Evolutionary conservation across 2,888 invertebrate species (phyloP).

Genomic region (Choreutis nemorana): DNA sequence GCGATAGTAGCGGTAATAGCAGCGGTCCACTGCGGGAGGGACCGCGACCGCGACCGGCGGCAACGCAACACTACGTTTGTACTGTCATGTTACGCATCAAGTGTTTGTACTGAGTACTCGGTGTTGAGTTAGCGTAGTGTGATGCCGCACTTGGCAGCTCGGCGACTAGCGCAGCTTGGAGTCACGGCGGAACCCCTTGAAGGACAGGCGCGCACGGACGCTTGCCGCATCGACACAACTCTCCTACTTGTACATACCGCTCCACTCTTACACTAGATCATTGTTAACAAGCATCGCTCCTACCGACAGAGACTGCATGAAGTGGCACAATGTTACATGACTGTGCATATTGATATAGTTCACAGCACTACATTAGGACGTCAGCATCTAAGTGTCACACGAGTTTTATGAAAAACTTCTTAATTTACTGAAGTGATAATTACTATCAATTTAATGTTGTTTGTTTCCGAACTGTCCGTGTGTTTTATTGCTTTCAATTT

Average conservation of each 20-base stretch:
- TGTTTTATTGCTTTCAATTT: no score
- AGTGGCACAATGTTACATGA: slow-evolving; percentile 44
- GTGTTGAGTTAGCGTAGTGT: slow-evolving; percentile 62
- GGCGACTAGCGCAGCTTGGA: slow-evolving; percentile 52
- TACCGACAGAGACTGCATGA: slow-evolving; percentile 47
- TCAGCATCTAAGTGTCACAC: slow-evolving; percentile 38
- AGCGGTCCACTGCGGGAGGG: no score
- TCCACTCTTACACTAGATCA: slow-evolving; percentile 48
- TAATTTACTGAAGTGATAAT: no score
- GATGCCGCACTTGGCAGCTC: slow-evolving; percentile 54
- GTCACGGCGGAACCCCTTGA: slow-evolving; percentile 55
- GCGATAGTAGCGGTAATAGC: slow-evolving; percentile 10
- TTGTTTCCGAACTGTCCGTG: no score
- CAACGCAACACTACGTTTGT: slow-evolving; percentile 34
- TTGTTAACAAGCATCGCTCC: slow-evolving; percentile 37
- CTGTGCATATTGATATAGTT: slow-evolving; percentile 44
- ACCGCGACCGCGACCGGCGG: slow-evolving; percentile 15
- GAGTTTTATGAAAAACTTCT: slow-evolving; percentile 12
- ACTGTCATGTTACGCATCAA: slow-evolving; percentile 55
- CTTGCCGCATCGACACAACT: slow-evolving; percentile 33
- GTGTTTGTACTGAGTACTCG: slow-evolving; percentile 55
- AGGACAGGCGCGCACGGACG: slow-evolving; percentile 54
- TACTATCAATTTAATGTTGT: no score
- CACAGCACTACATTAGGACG: slow-evolving; percentile 37
- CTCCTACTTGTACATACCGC: slow-evolving; percentile 52